Conservation (phyloP, 2,113 vertebrate genomes). For the Campylomormyrus tamandua region DNA sequence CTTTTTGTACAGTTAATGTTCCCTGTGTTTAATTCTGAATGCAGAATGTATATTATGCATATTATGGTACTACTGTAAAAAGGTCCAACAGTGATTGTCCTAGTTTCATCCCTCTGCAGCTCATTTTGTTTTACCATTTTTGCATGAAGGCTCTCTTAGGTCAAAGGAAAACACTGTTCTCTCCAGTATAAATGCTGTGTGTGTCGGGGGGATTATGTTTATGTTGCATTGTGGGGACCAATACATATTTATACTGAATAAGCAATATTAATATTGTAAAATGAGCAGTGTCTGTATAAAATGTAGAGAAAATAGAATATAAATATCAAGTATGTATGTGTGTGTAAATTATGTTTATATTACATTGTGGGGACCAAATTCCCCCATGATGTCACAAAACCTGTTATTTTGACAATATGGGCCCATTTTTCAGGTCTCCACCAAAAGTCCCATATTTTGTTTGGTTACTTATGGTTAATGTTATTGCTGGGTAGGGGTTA, state of each 20-base stretch:
- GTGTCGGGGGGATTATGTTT: background rate
- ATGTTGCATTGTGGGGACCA: background rate
- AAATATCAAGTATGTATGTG: background rate
- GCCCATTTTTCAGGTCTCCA: background rate
- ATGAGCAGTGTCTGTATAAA: background rate
- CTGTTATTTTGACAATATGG: background rate
- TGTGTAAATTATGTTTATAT: background rate
- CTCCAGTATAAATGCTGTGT: background rate
- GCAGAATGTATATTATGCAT: slow-evolving; percentile 65
- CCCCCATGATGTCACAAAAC: background rate
- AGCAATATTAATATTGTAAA: too few species aligned
- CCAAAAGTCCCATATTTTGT: too few species aligned
- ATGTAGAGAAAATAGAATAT: background rate
- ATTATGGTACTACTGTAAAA: slow-evolving; percentile 70
- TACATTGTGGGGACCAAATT: too few species aligned
- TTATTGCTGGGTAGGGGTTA: too few species aligned
- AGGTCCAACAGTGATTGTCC: slow-evolving; percentile 51
- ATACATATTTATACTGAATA: background rate
- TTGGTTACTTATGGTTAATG: too few species aligned
- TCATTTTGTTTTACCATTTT: slow-evolving; percentile 39
- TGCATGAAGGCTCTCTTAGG: background rate
- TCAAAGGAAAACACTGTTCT: slow-evolving; percentile 22
- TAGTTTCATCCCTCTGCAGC: slow-evolving; percentile 24
- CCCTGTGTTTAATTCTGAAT: slow-evolving; percentile 68
- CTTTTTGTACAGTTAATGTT: slow-evolving; percentile 69